A percentile compares a stretch with the other conserved stretches of the same genome.
These are phyloP conservation scores for Megaptera novaeangliae DNA, from an alignment of 2,113 vertebrate genomes.

Conservation along the genomic window DNA sequence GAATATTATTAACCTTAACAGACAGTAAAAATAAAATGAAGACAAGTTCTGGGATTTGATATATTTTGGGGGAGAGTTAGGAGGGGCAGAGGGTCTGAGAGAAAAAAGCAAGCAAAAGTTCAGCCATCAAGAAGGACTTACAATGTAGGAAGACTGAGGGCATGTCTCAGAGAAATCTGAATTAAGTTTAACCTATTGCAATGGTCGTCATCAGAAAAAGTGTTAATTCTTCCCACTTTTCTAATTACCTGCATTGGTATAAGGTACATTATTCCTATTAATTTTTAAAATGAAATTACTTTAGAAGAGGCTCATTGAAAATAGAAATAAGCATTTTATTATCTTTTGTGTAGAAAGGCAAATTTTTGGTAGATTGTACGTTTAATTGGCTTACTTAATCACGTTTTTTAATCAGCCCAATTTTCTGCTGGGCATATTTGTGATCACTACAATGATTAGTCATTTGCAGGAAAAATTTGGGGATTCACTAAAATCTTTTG, in stretches of 20 bases:
- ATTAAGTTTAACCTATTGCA: background rate
- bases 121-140: background rate
- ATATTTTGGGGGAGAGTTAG: background rate
- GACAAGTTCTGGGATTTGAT: background rate
- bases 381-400: background rate
- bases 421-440: background rate
- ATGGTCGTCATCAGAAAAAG: background rate
- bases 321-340: background rate
- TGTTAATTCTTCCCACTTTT: background rate
- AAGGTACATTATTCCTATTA: background rate
- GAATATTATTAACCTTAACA: background rate
- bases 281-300: slow-evolving; percentile 6
- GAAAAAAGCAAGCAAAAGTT: background rate
- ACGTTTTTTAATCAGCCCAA: background rate
- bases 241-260: background rate
- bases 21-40: background rate
- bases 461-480: background rate
- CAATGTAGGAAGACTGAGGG: background rate
- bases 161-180: background rate
- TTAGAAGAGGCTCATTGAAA: background rate
- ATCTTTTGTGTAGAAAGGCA: background rate
- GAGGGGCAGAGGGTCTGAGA: background rate
- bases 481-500: background rate
- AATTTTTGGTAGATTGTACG: background rate
- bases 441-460: background rate